These are phyloP conservation scores for Anarrhichthys ocellatus DNA, from an alignment of 2,113 vertebrate species.

Conservation along the genomic window DNA sequence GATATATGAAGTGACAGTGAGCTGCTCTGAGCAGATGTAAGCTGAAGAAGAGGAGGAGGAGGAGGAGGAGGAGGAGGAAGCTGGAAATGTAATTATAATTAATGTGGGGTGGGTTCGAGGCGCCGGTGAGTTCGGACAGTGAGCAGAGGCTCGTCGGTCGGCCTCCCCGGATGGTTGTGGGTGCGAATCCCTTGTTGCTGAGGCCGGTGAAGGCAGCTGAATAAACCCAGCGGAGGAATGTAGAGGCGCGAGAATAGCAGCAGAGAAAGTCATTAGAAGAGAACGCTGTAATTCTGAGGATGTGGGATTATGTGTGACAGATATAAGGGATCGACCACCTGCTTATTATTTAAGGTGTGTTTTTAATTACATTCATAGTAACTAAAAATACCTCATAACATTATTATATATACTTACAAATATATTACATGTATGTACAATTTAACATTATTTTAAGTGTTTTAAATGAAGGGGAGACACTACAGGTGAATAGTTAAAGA, in stretches of 20 bases:
- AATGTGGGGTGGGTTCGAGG: conserved; percentile 35
- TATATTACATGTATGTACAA: neutral
- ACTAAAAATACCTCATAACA: neutral
- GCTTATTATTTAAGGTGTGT: neutral
- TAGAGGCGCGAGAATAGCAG: neutral
- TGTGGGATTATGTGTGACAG: conserved; percentile 14
- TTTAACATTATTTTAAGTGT: neutral
- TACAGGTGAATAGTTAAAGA: neutral
- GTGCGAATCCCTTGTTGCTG: conserved; percentile 69
- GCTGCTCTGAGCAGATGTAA: conserved; percentile 34
- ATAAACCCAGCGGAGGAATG: conserved; percentile 61
- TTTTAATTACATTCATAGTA: neutral
- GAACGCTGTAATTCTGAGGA: neutral
- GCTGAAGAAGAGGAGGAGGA: conserved; percentile 10
- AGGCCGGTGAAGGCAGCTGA: conserved; percentile 60
- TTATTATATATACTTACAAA: neutral
- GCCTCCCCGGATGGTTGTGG: conserved; percentile 55
- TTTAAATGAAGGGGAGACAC: too few relatives aligned
- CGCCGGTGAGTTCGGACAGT: conserved; percentile 52
- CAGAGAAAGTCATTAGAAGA: conserved; percentile 31
- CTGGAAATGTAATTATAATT: conserved; percentile 75
- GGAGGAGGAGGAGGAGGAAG: conserved; percentile 39
- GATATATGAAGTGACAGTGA: conserved; percentile 66
- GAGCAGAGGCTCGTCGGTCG: conserved; percentile 42
- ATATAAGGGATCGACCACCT: conserved; percentile 1